Evolutionary conservation across 37 sponge, comb jelly and placozoan species (phyloP).

Genomic region (Diacarnus erythraeanus): DNA sequence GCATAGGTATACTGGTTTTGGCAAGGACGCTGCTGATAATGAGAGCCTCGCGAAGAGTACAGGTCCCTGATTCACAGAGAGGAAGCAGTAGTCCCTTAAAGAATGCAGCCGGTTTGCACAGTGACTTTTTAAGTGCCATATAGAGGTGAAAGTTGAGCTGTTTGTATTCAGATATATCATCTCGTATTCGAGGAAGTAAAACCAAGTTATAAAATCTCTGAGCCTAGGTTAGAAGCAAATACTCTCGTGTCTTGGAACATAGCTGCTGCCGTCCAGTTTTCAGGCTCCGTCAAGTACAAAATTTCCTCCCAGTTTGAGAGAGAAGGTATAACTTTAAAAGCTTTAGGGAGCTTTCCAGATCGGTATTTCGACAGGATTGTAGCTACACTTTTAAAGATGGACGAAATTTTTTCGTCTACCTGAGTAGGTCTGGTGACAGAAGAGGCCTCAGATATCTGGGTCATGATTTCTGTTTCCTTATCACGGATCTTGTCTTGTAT

Average conservation of each 20-base stretch:
- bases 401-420: constrained; percentile 73
- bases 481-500: constrained; percentile 91
- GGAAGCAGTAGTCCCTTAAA: constrained; percentile 97
- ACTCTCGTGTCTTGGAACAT: constrained; percentile 96
- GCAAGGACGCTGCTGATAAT: constrained; percentile 91
- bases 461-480: constrained; percentile 82
- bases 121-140: constrained; percentile 91
- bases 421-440: constrained; percentile 1
- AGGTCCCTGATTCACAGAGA: constrained; percentile 85
- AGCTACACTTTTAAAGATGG: constrained; percentile 84
- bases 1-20: constrained; percentile 87
- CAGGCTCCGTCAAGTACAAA: constrained; percentile 86
- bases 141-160: constrained; percentile 96
- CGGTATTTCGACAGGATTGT: constrained; percentile 90
- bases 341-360: constrained; percentile 94
- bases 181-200: constrained; percentile 91
- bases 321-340: constrained; percentile 94
- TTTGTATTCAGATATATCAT: constrained; percentile 97
- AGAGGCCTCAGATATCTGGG: constrained; percentile 42
- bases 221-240: constrained; percentile 92
- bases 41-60: constrained; percentile 94
- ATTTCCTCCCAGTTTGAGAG: constrained; percentile 96
- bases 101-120: constrained; percentile 97
- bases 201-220: constrained; percentile 95
- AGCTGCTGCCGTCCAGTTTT: constrained; percentile 95